Base-by-base conservation (phyloP, 2,113 vertebrate genomes). In the Centropristis striata region DNA sequence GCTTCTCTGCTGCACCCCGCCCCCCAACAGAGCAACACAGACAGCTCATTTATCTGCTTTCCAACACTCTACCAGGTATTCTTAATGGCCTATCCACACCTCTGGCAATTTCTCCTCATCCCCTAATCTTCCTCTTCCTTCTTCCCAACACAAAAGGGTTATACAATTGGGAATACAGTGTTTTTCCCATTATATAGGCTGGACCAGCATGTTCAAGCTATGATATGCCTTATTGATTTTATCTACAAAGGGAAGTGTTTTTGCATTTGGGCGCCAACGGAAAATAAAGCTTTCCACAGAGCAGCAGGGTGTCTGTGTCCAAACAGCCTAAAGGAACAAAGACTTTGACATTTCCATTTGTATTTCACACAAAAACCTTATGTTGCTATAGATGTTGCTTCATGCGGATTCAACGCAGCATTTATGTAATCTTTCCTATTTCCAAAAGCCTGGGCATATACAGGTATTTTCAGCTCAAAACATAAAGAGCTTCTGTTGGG, bases 1-100 rank as follows among this genome's bases (percentile, higher is more conserved):
- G 28, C 21, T 47, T 75, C 70, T 55, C 5, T 25, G 36, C 50
- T 44, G 36, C 11, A 20, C 44, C 61, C 46, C 18, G 0, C 21
- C 49, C 20, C 11, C 14, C 23, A 18, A n/a, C 71, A 14, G 53
- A 66, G 57, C 54, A 20, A 23, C 64, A 57, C 39, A 46, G 60
- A 59, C 71, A 74, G 80, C 67, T 75, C 49, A 63, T 92, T 84
- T 65, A 65, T 92, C 75, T 82, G 70, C 68, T 51, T 53, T 66
- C 51, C n/a, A 71, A 44, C 46, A 47, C 25, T 63, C 25, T 53
- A n/a, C 12, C 32, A 84, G 85, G 42, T 57, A 36, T 71, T 60
- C 71, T 41, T 79, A 78, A 78, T 79, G 57, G 57, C 49, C 49
- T 8, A 1, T 54, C 9, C 50, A 14, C 21, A 49, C 68, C 69